These are phyloP conservation scores for Pammene fasciana DNA, from an alignment of 2,888 invertebrate genomes.

Conservation along the genomic window DNA sequence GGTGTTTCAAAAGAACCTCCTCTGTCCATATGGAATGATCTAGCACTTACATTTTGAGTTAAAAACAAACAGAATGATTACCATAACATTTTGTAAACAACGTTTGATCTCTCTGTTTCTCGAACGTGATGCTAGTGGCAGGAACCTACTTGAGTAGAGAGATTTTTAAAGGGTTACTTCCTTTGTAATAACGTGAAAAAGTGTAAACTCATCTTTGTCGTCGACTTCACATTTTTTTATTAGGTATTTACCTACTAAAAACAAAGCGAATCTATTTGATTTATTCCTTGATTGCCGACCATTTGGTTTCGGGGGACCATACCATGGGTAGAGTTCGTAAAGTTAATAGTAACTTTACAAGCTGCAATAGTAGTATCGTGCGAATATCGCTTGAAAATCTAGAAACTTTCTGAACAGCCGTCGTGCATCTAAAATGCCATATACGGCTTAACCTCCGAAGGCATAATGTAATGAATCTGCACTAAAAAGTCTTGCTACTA, in stretches of 20 bases:
- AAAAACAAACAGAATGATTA: constrained; percentile 4
- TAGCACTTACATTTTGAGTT: not conserved
- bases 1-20: not conserved
- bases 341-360: no score
- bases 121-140: constrained; percentile 11
- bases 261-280: no score
- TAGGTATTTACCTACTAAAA: no score
- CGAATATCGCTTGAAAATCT: not conserved
- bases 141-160: not conserved
- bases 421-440: not conserved
- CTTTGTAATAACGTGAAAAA: no score
- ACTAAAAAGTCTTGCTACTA: not conserved
- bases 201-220: no score
- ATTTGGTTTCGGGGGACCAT: no score
- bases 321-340: no score
- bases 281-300: no score
- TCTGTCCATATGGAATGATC: not conserved
- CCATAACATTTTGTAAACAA: constrained; percentile 18
- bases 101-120: constrained; percentile 23
- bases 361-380: no score
- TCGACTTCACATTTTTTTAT: no score
- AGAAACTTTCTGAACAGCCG: not conserved
- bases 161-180: no score
- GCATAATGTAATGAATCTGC: not conserved
- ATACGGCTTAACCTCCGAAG: not conserved